These are phyloP conservation scores for Lampris incognitus DNA, from an alignment of 2,113 vertebrate genomes.

Conservation along the genomic window DNA sequence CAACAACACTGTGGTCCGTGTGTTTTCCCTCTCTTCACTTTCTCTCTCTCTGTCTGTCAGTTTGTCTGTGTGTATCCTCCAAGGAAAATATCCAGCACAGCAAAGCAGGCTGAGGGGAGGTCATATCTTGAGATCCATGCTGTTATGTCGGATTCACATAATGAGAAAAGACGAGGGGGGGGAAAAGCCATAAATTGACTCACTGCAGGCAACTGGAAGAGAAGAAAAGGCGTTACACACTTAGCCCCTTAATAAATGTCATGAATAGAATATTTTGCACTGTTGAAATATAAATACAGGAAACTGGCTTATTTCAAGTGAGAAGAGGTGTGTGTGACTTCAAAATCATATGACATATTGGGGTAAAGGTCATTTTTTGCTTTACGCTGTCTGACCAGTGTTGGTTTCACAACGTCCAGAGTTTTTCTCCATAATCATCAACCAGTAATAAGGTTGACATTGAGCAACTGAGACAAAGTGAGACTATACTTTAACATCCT, in stretches of 20 bases:
- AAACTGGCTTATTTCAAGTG: not conserved
- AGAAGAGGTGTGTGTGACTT: not conserved
- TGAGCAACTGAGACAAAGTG: not conserved
- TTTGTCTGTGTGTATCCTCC: slow-evolving; percentile 11
- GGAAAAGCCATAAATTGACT: not conserved
- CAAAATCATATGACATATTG: slow-evolving; percentile 44
- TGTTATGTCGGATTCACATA: slow-evolving; percentile 22
- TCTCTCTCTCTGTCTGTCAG: not conserved
- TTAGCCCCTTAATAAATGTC: too few relatives aligned
- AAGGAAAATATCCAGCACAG: not conserved
- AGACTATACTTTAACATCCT: too few relatives aligned
- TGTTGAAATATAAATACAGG: too few relatives aligned
- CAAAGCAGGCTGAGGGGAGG: not conserved
- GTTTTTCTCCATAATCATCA: not conserved
- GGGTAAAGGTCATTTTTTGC: not conserved
- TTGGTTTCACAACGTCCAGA: not conserved
- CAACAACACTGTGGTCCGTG: too few relatives aligned
- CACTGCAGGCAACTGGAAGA: not conserved
- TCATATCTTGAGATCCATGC: slow-evolving; percentile 1
- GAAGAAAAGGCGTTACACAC: not conserved
- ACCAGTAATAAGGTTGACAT: not conserved
- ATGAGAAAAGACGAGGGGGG: not conserved
- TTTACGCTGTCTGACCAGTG: not conserved
- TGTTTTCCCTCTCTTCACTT: too few relatives aligned
- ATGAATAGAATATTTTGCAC: too few relatives aligned